These are phyloP conservation scores for Andrena hattorfiana DNA, from an alignment of 2,888 invertebrate genomes.

Conservation along the genomic window DNA sequence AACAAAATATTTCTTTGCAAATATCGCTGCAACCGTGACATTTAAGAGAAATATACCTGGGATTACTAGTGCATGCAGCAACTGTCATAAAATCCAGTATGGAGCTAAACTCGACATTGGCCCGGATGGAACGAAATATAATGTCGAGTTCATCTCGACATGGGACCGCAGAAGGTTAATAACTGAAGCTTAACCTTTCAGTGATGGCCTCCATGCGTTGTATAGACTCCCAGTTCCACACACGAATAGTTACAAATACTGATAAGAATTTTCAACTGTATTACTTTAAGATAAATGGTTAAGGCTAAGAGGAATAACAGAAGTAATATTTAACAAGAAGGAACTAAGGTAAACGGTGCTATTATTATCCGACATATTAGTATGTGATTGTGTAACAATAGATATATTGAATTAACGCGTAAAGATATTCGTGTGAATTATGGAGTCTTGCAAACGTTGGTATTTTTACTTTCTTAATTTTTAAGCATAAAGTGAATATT, in stretches of 20 bases:
- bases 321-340: no score
- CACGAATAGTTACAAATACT: neutral
- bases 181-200: slow-evolving; percentile 7
- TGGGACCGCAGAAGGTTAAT: slow-evolving; percentile 6
- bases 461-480: no score
- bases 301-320: no score
- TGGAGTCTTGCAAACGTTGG: no score
- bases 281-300: neutral
- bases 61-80: neutral
- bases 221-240: neutral
- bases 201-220: neutral
- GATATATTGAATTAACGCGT: no score
- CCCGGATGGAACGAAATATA: slow-evolving; percentile 1
- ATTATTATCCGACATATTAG: no score
- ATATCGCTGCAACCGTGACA: neutral
- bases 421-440: no score
- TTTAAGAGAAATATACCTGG: neutral
- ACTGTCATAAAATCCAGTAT: slow-evolving; percentile 5
- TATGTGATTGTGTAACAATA: no score
- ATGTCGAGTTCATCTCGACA: slow-evolving; percentile 7
- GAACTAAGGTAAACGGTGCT: no score
- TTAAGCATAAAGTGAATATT: no score
- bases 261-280: neutral
- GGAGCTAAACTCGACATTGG: slow-evolving; percentile 6
- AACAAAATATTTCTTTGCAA: neutral